Evolutionary conservation across 2,113 vertebrate genomes (phyloP).

Genomic region (Alexandromys fortis): DNA sequence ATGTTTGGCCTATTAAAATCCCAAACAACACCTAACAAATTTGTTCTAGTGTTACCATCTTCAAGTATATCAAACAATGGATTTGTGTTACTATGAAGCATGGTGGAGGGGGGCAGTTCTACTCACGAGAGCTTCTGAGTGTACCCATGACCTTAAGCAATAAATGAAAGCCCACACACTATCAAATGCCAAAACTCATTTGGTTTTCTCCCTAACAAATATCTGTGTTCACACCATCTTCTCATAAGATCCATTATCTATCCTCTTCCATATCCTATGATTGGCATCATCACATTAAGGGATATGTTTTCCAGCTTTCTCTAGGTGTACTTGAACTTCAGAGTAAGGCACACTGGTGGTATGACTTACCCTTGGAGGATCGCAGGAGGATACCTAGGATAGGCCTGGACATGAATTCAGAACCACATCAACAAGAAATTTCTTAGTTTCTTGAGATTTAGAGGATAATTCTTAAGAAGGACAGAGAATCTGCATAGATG

Average conservation of each 20-base stretch:
- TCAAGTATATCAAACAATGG: neutral
- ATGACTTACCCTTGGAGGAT: neutral
- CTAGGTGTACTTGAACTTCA: neutral
- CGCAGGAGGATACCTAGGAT: neutral
- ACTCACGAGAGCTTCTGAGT: neutral
- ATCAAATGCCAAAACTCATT: neutral
- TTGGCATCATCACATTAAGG: neutral
- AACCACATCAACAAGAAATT: neutral
- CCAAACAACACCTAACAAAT: neutral
- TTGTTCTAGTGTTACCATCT: neutral
- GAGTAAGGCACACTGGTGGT: neutral
- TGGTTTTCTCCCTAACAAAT: neutral
- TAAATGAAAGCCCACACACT: neutral
- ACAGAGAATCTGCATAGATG: neutral
- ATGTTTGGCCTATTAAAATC: neutral
- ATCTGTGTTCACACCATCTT: neutral
- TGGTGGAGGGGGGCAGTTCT: neutral
- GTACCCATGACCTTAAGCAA: neutral
- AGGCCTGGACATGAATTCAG: neutral
- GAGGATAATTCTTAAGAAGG: neutral
- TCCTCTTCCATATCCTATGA: accelerated
- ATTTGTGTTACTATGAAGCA: neutral
- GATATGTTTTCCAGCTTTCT: neutral
- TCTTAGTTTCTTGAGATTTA: neutral
- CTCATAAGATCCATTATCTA: neutral